phyloP scores from a whole-genome alignment of 2,888 invertebrate genomes.

The Rambutsinella grinnellia region DNA sequence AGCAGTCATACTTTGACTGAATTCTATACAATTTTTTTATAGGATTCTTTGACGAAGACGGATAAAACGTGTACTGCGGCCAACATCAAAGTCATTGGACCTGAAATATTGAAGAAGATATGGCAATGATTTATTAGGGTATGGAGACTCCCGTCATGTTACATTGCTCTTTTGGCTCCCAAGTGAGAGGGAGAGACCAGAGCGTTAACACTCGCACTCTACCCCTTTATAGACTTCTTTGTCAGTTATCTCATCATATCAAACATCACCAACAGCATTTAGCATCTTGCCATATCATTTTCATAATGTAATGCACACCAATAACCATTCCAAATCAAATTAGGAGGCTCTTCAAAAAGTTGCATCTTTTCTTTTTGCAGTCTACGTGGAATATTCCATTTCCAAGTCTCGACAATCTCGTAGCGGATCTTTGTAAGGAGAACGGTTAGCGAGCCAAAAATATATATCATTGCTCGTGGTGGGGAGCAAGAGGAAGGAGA shows the following conservation, averaged over 20 bases:
- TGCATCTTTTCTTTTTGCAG: not conserved
- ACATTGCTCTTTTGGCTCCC: slow-evolving; percentile 27
- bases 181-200: not conserved
- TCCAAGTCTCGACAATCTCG: not conserved
- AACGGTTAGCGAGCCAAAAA: not conserved
- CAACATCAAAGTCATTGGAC: slow-evolving; percentile 49
- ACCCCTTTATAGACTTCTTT: not conserved
- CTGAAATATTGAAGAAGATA: slow-evolving; percentile 14
- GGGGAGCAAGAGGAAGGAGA: not conserved
- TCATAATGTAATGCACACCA: slow-evolving; percentile 19
- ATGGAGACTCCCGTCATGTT: slow-evolving; percentile 35
- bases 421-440: too few relatives aligned
- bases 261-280: not conserved
- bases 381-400: too few relatives aligned
- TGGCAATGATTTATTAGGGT: slow-evolving; percentile 40
- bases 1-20: too few relatives aligned
- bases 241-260: not conserved
- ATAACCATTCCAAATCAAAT: slow-evolving; percentile 29
- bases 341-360: not conserved
- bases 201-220: too few relatives aligned
- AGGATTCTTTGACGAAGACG: too few relatives aligned
- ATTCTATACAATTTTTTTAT: too few relatives aligned
- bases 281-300: not conserved
- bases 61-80: slow-evolving; percentile 21
- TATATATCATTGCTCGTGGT: not conserved